Conservation (phyloP, 2,797 vertebrate species). For the Myiotriccus ornatus region DNA sequence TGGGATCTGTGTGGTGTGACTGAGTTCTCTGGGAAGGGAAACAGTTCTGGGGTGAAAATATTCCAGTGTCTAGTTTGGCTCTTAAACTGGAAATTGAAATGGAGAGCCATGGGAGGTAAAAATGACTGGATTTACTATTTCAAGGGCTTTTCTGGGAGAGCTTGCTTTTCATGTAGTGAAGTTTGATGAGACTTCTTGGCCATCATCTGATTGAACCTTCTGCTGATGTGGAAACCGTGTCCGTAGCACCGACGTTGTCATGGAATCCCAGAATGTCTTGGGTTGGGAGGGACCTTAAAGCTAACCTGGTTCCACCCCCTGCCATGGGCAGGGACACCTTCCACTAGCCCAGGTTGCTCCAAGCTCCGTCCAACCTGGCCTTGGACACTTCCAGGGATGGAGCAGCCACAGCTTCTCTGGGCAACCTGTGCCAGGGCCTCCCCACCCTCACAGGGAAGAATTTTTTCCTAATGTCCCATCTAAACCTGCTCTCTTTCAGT, state of each 20-base stretch:
- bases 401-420: neutral
- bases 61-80: fast-evolving
- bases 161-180: too few relatives aligned
- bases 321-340: neutral
- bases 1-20: fast-evolving
- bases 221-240: neutral
- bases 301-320: fast-evolving
- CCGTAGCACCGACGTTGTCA: fast-evolving
- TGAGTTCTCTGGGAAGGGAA: neutral
- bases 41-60: neutral
- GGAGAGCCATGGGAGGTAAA: neutral
- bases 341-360: fast-evolving
- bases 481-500: neutral
- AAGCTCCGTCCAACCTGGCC: fast-evolving
- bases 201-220: neutral
- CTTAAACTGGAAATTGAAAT: neutral
- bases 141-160: neutral
- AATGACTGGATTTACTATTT: neutral
- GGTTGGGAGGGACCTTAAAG: neutral
- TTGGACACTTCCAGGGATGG: neutral
- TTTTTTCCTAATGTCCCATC: neutral
- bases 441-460: neutral
- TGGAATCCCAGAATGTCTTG: neutral
- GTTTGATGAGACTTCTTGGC: neutral
- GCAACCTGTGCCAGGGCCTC: neutral